phyloP scores from a whole-genome alignment of 2,888 invertebrate species.

The Schizaphis graminum region DNA sequence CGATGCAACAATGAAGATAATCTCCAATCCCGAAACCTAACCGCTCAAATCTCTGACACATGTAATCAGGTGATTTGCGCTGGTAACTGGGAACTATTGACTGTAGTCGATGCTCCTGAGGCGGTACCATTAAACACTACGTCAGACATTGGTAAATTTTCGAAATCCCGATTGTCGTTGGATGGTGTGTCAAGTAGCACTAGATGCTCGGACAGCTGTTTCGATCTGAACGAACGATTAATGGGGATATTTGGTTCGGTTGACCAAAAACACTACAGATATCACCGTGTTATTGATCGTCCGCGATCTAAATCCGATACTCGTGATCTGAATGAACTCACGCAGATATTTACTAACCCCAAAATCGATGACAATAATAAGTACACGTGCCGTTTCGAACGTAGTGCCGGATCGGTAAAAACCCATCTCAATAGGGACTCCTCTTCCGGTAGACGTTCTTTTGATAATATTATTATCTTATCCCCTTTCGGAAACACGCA shows the following conservation, averaged over 20 bases:
- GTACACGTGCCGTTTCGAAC: slow-evolving; percentile 61
- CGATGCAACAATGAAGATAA: neutral
- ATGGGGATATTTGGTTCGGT: slow-evolving; percentile 56
- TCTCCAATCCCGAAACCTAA: neutral
- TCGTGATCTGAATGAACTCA: slow-evolving; percentile 46
- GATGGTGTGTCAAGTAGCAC: neutral
- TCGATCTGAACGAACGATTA: slow-evolving; percentile 40
- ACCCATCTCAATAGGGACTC: slow-evolving; percentile 23
- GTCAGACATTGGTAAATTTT: neutral
- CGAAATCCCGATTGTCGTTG: neutral
- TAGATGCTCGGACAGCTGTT: slow-evolving; percentile 18
- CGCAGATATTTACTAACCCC: slow-evolving; percentile 32
- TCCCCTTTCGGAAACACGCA: slow-evolving; percentile 27
- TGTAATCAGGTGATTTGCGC: neutral
- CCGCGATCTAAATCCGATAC: slow-evolving; percentile 59
- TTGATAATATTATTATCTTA: slow-evolving; percentile 49
- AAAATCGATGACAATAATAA: neutral
- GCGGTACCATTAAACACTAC: neutral
- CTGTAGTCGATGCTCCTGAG: neutral
- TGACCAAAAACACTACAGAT: slow-evolving; percentile 15
- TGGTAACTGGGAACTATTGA: neutral
- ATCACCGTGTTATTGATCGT: slow-evolving; percentile 28
- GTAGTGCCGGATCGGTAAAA: slow-evolving; percentile 60
- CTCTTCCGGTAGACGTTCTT: slow-evolving; percentile 49
- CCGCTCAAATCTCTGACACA: neutral